Evolutionary conservation across 2,797 vertebrate genomes (phyloP).

Genomic region (Pangasius mekongensis): DNA sequence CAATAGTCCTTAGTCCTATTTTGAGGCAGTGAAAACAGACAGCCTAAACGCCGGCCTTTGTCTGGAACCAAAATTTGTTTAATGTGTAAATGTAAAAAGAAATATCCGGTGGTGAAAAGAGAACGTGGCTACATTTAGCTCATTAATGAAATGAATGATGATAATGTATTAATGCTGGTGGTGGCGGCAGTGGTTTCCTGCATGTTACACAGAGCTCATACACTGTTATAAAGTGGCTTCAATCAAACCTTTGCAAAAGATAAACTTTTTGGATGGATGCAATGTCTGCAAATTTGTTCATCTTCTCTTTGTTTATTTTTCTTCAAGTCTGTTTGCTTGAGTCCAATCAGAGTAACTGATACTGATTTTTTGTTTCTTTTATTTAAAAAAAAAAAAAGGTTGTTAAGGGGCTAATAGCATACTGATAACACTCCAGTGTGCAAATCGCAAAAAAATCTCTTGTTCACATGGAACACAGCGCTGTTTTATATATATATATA

Average conservation of each 20-base stretch:
- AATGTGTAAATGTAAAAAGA: slow-evolving; percentile 45
- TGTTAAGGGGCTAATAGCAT: not conserved
- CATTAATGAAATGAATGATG: slow-evolving; percentile 7
- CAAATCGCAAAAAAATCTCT: not conserved
- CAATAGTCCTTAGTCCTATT: slow-evolving; percentile 4
- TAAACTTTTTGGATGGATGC: not conserved
- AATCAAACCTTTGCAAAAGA: not conserved
- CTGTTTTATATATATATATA: too few species aligned
- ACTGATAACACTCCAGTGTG: not conserved
- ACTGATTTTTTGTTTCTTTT: not conserved
- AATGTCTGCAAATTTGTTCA: not conserved
- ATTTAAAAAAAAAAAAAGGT: not conserved
- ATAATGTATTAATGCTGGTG: not conserved
- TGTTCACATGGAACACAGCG: too few species aligned
- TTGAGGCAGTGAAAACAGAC: slow-evolving; percentile 16
- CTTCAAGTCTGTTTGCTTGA: not conserved
- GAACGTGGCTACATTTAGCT: slow-evolving; percentile 7
- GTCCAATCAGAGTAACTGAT: not conserved
- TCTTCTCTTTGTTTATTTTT: not conserved
- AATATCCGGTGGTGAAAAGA: slow-evolving; percentile 30
- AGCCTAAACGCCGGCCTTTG: slow-evolving; percentile 27
- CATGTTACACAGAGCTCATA: not conserved
- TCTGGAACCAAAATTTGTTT: slow-evolving; percentile 35
- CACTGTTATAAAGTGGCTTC: not conserved
- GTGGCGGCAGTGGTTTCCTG: not conserved